Evolutionary conservation across 2,888 invertebrate genomes (phyloP), one percentile per base, ranked within the genome.

Genomic region (Tuta absoluta): DNA sequence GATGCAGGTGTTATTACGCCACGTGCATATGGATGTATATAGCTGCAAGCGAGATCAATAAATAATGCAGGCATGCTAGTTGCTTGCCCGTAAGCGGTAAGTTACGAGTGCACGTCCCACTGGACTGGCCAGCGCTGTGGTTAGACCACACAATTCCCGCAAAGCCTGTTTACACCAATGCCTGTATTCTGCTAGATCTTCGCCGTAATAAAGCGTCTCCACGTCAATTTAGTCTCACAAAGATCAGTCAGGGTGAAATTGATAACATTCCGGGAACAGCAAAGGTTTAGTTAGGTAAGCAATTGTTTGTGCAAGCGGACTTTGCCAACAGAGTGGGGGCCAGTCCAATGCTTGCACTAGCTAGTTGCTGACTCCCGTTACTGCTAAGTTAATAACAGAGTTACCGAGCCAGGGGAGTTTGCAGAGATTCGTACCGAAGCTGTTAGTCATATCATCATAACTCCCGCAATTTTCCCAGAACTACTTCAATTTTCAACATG

Each of bases 381-480:
- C 78, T 75, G 76, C 82, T 81, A 81, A 85, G 84, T 80, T 83
- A 86, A 86, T 86, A 86, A 82, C 80, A 75, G 77, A 81, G 77
- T 79, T 78, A 76, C 76, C 66, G 66, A 73, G 74, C 71, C 70
- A 72, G 63, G 68, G 71, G 71, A 79, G 75, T 78, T 80, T 75
- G 75, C 73, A 63, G 71, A 79, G 79, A 77, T 79, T 81, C 75
- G 74, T 75, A 75, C 73, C 28, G 48, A 62, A 33, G 33, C 33
- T 33, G 53, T 59, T 61, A 63, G 58, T 68, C 69, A 68, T 70
- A 71, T 45, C 45, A 45, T 58, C 37, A 58, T 33, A 58, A 66
- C 65, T 63, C 67, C 41, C 65, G 66, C 68, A 71, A 70, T 71
- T 72, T 72, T 72, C 70, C 70, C 59, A 59, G 67, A 71, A 72